phyloP scores from a whole-genome alignment of 53 echinoderm and acorn worm genomes.

The Paelopatides confundens region DNA sequence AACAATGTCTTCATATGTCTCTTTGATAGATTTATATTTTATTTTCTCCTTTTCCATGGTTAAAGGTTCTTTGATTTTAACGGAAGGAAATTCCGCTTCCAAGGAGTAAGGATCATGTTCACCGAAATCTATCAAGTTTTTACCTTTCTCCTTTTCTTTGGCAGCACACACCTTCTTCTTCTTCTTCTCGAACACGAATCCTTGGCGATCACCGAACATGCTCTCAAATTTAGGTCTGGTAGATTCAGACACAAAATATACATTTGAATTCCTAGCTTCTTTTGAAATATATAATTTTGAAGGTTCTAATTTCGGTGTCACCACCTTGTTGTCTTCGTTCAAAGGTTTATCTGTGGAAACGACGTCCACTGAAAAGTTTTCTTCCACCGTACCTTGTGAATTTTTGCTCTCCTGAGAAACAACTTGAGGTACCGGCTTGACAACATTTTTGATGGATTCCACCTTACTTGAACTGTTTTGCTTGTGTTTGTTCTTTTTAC shows the following conservation, averaged over 20 bases:
- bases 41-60: not conserved
- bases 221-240: conserved; percentile 39
- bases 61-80: not conserved
- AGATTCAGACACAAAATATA: conserved; percentile 24
- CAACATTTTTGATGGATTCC: not conserved
- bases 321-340: not conserved
- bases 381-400: not conserved
- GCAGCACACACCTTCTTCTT: conserved; percentile 47
- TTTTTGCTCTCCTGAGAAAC: conserved; percentile 6
- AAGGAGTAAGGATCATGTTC: conserved; percentile 46
- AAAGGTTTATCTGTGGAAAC: conserved; percentile 9
- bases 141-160: conserved; percentile 22
- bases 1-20: not conserved
- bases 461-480: conserved; percentile 22
- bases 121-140: not conserved
- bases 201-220: conserved; percentile 43
- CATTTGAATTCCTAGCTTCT: conserved; percentile 25
- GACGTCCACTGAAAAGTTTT: not conserved
- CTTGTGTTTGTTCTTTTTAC: conserved; percentile 62
- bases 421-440: not conserved
- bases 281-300: not conserved
- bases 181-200: conserved; percentile 40
- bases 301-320: conserved; percentile 22
- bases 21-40: not conserved
- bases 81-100: conserved; percentile 43